Base-by-base conservation (phyloP, 2,888 invertebrate species). In the Temnothorax rugatulus region DNA sequence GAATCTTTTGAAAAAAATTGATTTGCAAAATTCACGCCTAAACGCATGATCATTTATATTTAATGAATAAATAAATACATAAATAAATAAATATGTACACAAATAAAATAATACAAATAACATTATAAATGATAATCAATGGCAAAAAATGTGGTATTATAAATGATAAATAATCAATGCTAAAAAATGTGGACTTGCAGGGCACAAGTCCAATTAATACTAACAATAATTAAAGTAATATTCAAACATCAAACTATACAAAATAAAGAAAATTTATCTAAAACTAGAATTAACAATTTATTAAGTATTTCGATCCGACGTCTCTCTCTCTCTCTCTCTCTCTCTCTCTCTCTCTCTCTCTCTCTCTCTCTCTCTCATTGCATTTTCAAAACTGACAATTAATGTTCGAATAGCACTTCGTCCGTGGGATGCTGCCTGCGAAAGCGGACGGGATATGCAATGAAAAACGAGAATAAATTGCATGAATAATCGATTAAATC, bases 11-110 rank as follows among this genome's bases (percentile, higher is more conserved):
- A 50, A 50, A 50, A 18, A 18, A 18, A 7, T 18, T 15, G 2
- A 50, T 18, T 50, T 50, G 5, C 18, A 18, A 18, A 7, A 50
- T 50, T 50, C 0, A 50, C 1, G 0, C 7, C 7, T 7, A 50
- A 50, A 50, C 2, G 18, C 18, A 50, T 18, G 15, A 47, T 47
- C 5, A 4, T 18, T 50, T 50, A 18, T 50, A 89, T 86, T 87
- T 87, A 89, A 87, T 89, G 86, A 83, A 81, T 63, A 44, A 73
- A 66, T 71, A 61, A 50, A 83, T 66, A 84, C 83, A 44, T 59
- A 74, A 57, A 64, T 66, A 83, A 83, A 85, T 76, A 54, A 38
- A 38, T 38, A 64, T 21, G 73, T 66, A 77, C 74, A 57, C 21
- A 77, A 57, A 34, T 57, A 75, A 83, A 41, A 76, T 38, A 50